Conservation (phyloP, 2,113 vertebrate genomes). For the Pristiophorus japonicus region DNA sequence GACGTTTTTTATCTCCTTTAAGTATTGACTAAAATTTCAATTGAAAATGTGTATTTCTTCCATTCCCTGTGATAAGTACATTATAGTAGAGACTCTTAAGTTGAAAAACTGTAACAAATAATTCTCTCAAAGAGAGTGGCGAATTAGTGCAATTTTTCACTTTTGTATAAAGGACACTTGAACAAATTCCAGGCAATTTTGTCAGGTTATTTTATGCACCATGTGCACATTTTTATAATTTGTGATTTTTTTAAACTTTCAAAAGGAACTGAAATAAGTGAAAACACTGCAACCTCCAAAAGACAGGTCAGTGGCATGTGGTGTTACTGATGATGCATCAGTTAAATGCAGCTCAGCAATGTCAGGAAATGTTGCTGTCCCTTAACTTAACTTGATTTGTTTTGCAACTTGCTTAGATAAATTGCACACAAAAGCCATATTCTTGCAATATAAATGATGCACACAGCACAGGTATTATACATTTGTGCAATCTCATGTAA, state of each 20-base stretch:
- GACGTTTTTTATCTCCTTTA: not conserved
- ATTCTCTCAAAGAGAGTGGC: not conserved
- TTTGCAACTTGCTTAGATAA: not conserved
- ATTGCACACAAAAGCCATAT: not conserved
- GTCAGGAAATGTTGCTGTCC: not conserved
- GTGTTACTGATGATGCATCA: not conserved
- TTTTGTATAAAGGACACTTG: not conserved
- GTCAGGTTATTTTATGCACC: not conserved
- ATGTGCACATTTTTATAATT: too few species aligned
- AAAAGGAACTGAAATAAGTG: not conserved
- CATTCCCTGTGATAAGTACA: too few species aligned
- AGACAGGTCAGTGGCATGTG: not conserved
- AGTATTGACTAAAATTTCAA: not conserved
- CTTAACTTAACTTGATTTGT: not conserved
- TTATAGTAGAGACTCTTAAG: not conserved
- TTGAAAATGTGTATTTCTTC: not conserved
- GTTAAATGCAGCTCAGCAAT: not conserved
- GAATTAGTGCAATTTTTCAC: not conserved
- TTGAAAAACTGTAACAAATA: not conserved
- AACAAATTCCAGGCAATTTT: not conserved
- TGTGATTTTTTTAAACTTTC: too few species aligned
- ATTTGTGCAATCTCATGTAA: not conserved
- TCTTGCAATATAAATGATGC: slow-evolving; percentile 1
- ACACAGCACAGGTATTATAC: too few species aligned
- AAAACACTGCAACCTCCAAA: not conserved